A percentile compares a stretch with the other conserved stretches of the same genome.
phyloP scores from a whole-genome alignment of 1,140 invertebrate species.

The Cecropterus lyciades region DNA sequence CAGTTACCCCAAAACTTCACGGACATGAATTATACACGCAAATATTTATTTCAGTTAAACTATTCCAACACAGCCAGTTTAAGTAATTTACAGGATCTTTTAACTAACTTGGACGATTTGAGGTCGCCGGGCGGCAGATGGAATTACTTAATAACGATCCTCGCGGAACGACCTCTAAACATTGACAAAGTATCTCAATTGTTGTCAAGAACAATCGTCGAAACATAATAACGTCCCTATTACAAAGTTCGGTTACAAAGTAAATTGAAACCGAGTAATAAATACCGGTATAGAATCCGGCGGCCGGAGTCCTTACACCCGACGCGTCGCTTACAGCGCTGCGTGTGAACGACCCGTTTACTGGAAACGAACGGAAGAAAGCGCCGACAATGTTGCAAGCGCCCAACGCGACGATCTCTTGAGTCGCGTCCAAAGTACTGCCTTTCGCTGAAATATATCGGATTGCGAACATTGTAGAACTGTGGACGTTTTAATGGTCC shows the following conservation, averaged over 20 bases:
- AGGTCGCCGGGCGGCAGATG: constrained; percentile 24
- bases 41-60: constrained; percentile 29
- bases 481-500: constrained; percentile 25
- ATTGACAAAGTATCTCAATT: constrained; percentile 36
- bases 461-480: constrained; percentile 36
- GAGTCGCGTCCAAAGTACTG: constrained; percentile 91
- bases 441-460: constrained; percentile 87
- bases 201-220: constrained; percentile 31
- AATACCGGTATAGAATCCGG: constrained; percentile 90
- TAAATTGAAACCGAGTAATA: constrained; percentile 27
- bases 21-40: constrained; percentile 3
- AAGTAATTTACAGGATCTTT: constrained; percentile 33
- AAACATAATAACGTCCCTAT: constrained; percentile 30
- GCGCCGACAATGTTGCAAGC: constrained; percentile 93
- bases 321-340: constrained; percentile 97
- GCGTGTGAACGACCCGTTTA: constrained; percentile 95
- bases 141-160: constrained; percentile 29
- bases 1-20: background rate
- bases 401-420: constrained; percentile 94
- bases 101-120: constrained; percentile 36
- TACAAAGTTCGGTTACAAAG: constrained; percentile 27
- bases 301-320: constrained; percentile 94
- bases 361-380: constrained; percentile 95
- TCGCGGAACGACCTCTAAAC: constrained; percentile 33
- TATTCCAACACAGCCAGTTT: constrained; percentile 22